These are phyloP conservation scores for Entomobrya proxima DNA, from an alignment of 2,888 invertebrate genomes.

Conservation along the genomic window DNA sequence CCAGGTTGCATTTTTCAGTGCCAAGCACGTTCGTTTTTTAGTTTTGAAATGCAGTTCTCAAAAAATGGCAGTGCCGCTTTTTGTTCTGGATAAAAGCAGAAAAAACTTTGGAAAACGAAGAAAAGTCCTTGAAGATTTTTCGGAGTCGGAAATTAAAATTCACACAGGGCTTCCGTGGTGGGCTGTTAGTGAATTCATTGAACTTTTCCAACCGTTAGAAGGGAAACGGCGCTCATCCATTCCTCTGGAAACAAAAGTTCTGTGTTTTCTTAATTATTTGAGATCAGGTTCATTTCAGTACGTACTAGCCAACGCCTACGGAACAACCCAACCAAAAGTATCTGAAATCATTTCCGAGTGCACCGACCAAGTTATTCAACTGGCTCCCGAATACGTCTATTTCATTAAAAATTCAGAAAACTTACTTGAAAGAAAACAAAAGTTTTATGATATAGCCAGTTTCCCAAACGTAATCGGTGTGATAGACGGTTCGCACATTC, in stretches of 20 bases:
- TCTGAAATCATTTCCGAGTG: neutral
- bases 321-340: conserved; percentile 22
- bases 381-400: neutral
- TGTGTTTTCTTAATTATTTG: neutral
- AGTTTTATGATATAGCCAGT: neutral
- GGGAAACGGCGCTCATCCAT: neutral
- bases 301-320: neutral
- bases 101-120: no score
- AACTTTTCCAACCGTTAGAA: neutral
- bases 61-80: no score
- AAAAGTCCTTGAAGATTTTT: neutral
- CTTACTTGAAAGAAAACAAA: neutral
- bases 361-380: conserved; percentile 6
- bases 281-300: conserved; percentile 28
- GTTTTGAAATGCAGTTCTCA: no score
- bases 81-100: no score
- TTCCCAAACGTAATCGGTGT: conserved; percentile 37
- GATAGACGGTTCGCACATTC: conserved; percentile 48
- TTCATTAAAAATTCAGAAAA: neutral
- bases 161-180: neutral
- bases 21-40: no score
- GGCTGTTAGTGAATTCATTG: neutral
- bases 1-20: no score
- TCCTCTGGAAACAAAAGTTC: conserved; percentile 33
- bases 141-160: neutral